These are phyloP conservation scores for Neocrepidodera transversa DNA, from an alignment of 2,888 invertebrate genomes.

Conservation along the genomic window DNA sequence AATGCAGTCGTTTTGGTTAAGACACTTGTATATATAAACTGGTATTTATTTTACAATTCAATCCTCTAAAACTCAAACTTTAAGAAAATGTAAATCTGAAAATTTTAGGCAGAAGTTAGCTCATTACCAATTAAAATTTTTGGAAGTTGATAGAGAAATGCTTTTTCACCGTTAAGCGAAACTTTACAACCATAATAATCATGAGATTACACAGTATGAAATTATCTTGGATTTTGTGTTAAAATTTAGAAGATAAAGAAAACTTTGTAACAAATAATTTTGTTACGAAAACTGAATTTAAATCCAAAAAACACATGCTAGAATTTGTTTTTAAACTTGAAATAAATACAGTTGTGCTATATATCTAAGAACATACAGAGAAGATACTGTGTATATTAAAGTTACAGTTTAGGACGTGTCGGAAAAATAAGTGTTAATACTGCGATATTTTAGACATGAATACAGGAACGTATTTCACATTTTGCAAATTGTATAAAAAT, in stretches of 20 bases:
- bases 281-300: background rate
- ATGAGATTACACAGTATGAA: conserved; percentile 14
- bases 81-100: conserved; percentile 11
- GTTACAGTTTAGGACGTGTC: no score
- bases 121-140: conserved; percentile 18
- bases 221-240: conserved; percentile 10
- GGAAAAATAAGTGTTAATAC: no score
- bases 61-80: conserved; percentile 8
- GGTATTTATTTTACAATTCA: conserved; percentile 12
- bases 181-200: conserved; percentile 15
- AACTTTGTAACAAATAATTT: background rate
- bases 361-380: no score
- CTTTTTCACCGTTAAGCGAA: conserved; percentile 9
- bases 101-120: conserved; percentile 11
- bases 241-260: background rate
- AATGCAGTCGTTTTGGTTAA: background rate
- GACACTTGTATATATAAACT: background rate
- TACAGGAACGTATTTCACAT: no score
- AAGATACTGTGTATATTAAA: no score
- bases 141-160: conserved; percentile 8
- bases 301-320: background rate
- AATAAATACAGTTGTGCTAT: no score
- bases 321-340: background rate
- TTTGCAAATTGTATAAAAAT: no score
- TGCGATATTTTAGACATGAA: no score